phyloP scores from a whole-genome alignment of 2,113 vertebrate genomes.

The Ceuthmochares aereus region DNA sequence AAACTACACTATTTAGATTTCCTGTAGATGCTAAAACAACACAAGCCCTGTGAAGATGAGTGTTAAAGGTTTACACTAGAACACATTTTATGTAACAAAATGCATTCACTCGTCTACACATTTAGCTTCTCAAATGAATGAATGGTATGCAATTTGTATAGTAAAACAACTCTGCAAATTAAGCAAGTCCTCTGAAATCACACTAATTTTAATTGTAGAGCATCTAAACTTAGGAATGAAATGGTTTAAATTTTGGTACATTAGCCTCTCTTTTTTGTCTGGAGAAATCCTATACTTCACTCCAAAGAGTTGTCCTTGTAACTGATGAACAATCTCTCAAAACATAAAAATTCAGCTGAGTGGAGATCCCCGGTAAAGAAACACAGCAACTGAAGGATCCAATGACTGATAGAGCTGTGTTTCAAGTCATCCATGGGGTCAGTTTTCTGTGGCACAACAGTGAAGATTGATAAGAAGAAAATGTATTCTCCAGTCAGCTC shows the following conservation, averaged over 20 bases:
- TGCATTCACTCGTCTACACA: neutral
- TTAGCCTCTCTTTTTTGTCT: neutral
- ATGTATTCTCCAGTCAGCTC: neutral
- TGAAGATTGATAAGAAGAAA: neutral
- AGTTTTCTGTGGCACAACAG: neutral
- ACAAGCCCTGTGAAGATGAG: neutral
- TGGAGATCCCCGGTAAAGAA: conserved; percentile 16
- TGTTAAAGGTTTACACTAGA: conserved; percentile 6
- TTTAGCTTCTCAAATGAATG: neutral
- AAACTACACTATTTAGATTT: neutral
- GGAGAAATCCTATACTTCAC: neutral
- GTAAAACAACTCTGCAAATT: neutral
- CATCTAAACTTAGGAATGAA: neutral
- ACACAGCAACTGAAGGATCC: neutral
- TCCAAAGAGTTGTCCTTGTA: neutral
- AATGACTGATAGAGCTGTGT: neutral
- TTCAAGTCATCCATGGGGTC: neutral
- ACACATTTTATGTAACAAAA: neutral
- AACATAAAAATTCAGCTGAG: conserved; percentile 15
- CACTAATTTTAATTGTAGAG: neutral
- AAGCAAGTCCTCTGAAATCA: neutral
- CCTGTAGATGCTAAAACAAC: neutral
- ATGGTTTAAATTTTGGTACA: neutral
- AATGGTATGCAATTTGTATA: neutral
- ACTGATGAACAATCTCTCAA: neutral